Evolutionary conservation across 2,797 vertebrate species (phyloP).

Genomic region (Pitangus sulphuratus): DNA sequence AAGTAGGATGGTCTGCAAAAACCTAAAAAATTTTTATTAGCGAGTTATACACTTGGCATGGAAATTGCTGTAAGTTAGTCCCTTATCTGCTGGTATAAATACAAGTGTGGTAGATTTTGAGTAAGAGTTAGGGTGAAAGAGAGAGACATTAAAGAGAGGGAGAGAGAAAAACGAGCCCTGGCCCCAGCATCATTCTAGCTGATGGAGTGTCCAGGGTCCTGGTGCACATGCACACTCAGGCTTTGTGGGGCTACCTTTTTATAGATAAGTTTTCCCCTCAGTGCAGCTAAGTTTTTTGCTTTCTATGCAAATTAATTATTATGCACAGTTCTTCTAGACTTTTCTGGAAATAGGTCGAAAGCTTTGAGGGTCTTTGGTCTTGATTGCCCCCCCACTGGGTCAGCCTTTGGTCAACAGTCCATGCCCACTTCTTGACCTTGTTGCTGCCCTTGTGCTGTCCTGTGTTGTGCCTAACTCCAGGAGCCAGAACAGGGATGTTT

Average conservation of each 20-base stretch:
- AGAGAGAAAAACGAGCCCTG: neutral
- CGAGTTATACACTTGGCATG: neutral
- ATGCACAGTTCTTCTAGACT: neutral
- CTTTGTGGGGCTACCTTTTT: neutral
- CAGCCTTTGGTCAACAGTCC: neutral
- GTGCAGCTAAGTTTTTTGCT: neutral
- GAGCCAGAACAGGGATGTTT: neutral
- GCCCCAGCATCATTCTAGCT: neutral
- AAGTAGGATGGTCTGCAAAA: neutral
- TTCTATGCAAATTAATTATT: neutral
- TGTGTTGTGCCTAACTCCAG: neutral
- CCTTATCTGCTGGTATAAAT: neutral
- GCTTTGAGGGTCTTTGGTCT: neutral
- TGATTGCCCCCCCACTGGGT: too few relatives aligned
- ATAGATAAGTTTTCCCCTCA: neutral
- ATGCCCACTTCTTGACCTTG: neutral
- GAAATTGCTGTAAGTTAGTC: neutral
- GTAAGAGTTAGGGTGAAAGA: neutral
- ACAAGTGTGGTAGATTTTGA: neutral
- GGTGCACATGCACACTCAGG: neutral
- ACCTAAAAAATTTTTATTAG: neutral
- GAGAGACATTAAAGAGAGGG: neutral
- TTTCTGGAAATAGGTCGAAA: neutral
- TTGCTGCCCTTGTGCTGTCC: neutral
- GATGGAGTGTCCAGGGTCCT: neutral